A percentile compares a stretch with the other conserved stretches of the same genome.
Conservation (phyloP, 2,797 vertebrate species). For the Hephaestus fuliginosus region DNA sequence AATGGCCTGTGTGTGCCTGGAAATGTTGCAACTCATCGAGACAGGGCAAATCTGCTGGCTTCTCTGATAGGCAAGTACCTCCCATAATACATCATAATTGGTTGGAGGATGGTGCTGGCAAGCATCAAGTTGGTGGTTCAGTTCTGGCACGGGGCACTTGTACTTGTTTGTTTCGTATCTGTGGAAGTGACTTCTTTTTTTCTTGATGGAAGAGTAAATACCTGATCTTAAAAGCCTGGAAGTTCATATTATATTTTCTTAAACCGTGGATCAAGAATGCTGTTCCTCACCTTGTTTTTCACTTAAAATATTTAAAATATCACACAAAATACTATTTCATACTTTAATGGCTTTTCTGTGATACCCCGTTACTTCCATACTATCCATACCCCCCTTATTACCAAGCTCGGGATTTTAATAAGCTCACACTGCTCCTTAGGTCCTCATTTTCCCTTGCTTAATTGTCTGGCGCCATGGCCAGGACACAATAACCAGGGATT, state of each 20-base stretch:
- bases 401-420: conserved; percentile 65
- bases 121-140: conserved; percentile 55
- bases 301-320: not conserved
- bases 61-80: conserved; percentile 60
- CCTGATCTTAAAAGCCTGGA: conserved; percentile 25
- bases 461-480: conserved; percentile 68
- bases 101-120: conserved; percentile 62
- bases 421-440: conserved; percentile 46
- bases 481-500: conserved; percentile 69
- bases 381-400: conserved; percentile 33
- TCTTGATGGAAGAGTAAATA: conserved; percentile 19
- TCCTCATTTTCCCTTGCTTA: conserved; percentile 67
- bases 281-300: not conserved
- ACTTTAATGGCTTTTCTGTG: conserved; percentile 11
- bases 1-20: conserved; percentile 80
- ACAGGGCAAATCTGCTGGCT: conserved; percentile 65
- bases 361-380: conserved; percentile 18
- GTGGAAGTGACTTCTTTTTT: conserved; percentile 28
- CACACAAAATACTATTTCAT: not conserved
- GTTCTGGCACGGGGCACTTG: conserved; percentile 54
- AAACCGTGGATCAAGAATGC: not conserved
- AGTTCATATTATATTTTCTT: not conserved
- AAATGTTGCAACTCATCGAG: conserved; percentile 76
- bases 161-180: conserved; percentile 40
- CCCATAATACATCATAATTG: conserved; percentile 68